Base-by-base conservation (phyloP, 2,113 vertebrate genomes). In the Myrmophylax atrothorax region DNA sequence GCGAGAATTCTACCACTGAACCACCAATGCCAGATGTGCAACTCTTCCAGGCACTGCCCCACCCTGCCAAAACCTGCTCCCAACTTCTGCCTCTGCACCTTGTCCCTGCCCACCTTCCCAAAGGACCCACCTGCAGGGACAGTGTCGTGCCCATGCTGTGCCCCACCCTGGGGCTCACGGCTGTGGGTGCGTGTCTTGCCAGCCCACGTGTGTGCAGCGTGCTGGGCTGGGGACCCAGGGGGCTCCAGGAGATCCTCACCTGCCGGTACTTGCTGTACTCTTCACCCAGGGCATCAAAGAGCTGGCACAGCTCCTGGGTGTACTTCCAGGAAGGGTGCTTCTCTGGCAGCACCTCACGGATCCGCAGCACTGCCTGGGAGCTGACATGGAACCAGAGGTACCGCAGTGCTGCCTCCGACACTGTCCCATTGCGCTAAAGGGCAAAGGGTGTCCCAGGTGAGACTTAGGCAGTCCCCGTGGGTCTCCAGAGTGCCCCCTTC, bases 381-480 rank as follows among this genome's bases (percentile, higher is more conserved):
- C 98, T 98, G 87, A 98, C 83, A 14, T 96, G 96, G 86, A 98
- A 98, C 99, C 99, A 99, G 95, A 99, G 96, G 64, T 98, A 98
- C 77, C 98, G 98, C 78, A 99, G 98, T 16, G 98, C 93, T 20
- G 76, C 81, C 26, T 98, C 97, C 1, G 94, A 94, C 93, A 98
- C 93, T 1, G 11, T 96, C 46, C 96, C 69, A 26, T 87, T 93
- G 94, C 95, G 98, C 99, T 99, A 74, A 3, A 69, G 16, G 92
- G 64, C 0, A 2, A 93, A 93, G 23, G 50, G 50, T 37, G 26
- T 4, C 20, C 37, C 2, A 3, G 25, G 78, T 86, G 68, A 91
- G 77, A 60, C 56, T 26, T 37, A 37, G 3, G 3, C 42, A 28
- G 69, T 35, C 47, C 25, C 52, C 1, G 0, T 0, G 22, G 16